Evolutionary conservation across 2,797 vertebrate genomes (phyloP).

Genomic region (Crax fasciolata): DNA sequence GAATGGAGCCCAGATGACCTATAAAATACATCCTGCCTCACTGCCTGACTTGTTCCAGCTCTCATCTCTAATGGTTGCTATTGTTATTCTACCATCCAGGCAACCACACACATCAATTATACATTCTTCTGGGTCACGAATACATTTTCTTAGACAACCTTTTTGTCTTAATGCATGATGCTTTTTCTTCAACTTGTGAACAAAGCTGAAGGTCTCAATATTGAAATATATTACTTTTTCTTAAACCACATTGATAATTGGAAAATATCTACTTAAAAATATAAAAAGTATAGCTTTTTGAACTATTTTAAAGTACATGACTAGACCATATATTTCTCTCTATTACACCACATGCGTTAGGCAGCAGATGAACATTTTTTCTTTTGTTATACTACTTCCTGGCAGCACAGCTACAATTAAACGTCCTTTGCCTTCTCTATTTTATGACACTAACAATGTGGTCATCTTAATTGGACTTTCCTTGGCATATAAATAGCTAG

Average conservation of each 20-base stretch:
- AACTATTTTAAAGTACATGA: neutral
- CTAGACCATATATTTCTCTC: slow-evolving; percentile 32
- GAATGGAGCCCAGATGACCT: slow-evolving; percentile 86
- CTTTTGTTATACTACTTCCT: slow-evolving; percentile 28
- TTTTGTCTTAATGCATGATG: slow-evolving; percentile 55
- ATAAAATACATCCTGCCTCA: slow-evolving; percentile 82
- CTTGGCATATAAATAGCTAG: neutral
- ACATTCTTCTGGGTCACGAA: slow-evolving; percentile 73
- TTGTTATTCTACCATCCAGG: slow-evolving; percentile 83
- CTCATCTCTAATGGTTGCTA: slow-evolving; percentile 83
- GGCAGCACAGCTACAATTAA: slow-evolving; percentile 65
- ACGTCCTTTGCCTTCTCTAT: slow-evolving; percentile 42
- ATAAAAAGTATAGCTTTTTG: neutral
- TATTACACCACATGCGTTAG: slow-evolving; percentile 1
- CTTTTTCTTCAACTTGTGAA: slow-evolving; percentile 52
- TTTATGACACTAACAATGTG: slow-evolving; percentile 44
- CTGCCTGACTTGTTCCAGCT: slow-evolving; percentile 80
- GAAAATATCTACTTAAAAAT: slow-evolving; percentile 42
- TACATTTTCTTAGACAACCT: slow-evolving; percentile 67
- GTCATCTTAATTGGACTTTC: slow-evolving; percentile 62
- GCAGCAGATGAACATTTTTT: slow-evolving; percentile 29
- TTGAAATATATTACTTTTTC: slow-evolving; percentile 7
- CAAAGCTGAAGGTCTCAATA: slow-evolving; percentile 38
- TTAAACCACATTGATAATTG: slow-evolving; percentile 41
- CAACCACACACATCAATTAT: slow-evolving; percentile 81